Base-by-base conservation (phyloP, 2,797 vertebrate species). In the Tiaroga cobitis region DNA sequence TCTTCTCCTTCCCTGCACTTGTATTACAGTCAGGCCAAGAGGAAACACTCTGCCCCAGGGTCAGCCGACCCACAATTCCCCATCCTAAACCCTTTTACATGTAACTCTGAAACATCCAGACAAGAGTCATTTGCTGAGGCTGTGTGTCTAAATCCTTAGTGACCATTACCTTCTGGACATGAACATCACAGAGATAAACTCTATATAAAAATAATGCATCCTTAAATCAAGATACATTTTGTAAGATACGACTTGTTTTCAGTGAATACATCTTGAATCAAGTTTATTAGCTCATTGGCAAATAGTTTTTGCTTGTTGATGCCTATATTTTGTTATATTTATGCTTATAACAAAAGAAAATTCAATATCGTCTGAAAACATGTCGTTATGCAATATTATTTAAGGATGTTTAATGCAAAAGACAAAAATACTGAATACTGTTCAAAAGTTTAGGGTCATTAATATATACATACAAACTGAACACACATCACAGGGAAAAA, bases 11-110 rank as follows among this genome's bases (percentile, higher is more conserved):
- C 92, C 80, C 90, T 94, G 91, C 91, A 93, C 88, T 90, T 92
- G 82, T 94, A 92, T 95, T 93, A 94, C 93, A 94, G 91, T 91
- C 93, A 94, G 91, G 90, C 92, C 87, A 92, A 93, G 89, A 90
- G 87, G 88, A 95, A 95, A 91, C 93, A 88, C 91, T 93, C 93
- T 87, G 89, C 89, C 46, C 91, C 93, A 92, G 94, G 95, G 95
- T 95, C 94, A 94, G 94, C 87, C 89, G 74, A 68, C 87, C 86
- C 88, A 54, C 81, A 77, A 26, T 51, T 43, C 80, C 79, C 72
- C 37, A 46, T 73, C 49, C 18, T 63, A 24, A 80, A 43, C 37
- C 77, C 56, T 63, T 68, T 80, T 79, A 49, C 46, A 16, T 4
- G 5, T 49, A 43, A 59, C 68, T 68, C 43, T 49, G 29, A 46